These are phyloP conservation scores for Phengaris arion DNA, from an alignment of 2,888 invertebrate genomes.

Conservation along the genomic window DNA sequence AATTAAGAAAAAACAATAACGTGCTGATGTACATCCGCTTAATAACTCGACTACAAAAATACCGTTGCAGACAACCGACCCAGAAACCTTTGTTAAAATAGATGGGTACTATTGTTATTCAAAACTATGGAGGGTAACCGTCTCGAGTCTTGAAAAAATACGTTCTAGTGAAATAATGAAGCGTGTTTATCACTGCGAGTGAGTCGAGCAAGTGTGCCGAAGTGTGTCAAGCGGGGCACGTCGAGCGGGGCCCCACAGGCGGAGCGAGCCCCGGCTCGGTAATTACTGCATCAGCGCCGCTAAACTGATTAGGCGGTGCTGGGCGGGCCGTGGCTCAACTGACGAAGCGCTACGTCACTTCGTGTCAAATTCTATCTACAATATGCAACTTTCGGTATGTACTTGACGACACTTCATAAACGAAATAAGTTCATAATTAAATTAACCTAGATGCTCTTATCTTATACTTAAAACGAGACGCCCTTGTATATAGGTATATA, in stretches of 20 bases:
- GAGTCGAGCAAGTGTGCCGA: conserved; percentile 50
- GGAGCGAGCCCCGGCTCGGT: conserved; percentile 57
- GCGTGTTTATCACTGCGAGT: conserved; percentile 47
- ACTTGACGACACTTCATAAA: neutral
- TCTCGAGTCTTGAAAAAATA: conserved; percentile 50
- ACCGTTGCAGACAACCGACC: conserved; percentile 65
- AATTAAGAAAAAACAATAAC: conserved; percentile 13
- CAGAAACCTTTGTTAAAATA: conserved; percentile 63
- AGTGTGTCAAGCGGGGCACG: conserved; percentile 50
- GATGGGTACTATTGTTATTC: conserved; percentile 60
- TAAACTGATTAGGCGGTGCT: conserved; percentile 62
- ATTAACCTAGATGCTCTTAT: too few relatives aligned
- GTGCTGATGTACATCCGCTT: conserved; percentile 19
- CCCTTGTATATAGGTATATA: too few relatives aligned
- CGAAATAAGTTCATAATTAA: neutral
- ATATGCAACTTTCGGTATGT: neutral
- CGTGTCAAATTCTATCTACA: conserved; percentile 18
- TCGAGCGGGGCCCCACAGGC: conserved; percentile 46
- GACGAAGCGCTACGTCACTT: conserved; percentile 37
- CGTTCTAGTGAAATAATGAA: conserved; percentile 48
- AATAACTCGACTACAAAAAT: conserved; percentile 45
- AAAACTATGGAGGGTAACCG: conserved; percentile 54
- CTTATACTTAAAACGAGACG: too few relatives aligned
- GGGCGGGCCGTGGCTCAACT: conserved; percentile 32
- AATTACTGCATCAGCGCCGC: conserved; percentile 67